Evolutionary conservation across 37 sponge, comb jelly and placozoan species (phyloP).

Genomic region (Geodia barretti): DNA sequence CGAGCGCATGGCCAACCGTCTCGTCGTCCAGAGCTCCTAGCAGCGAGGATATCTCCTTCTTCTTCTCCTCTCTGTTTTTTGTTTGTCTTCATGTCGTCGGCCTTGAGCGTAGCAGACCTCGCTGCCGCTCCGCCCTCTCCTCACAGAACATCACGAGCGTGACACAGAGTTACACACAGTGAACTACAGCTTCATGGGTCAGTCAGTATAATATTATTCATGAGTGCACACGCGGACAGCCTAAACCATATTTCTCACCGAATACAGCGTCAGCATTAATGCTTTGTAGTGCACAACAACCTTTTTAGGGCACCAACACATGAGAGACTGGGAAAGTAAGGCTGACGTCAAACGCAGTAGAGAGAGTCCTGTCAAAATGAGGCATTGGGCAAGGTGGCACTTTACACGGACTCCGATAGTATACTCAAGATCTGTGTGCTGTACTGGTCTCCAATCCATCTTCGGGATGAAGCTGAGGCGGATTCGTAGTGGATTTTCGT

Average conservation of each 20-base stretch:
- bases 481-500: conserved; percentile 78
- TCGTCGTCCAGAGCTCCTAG: conserved; percentile 86
- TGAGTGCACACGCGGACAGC: no score
- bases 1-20: conserved; percentile 75
- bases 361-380: no score
- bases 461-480: conserved; percentile 92
- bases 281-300: background rate
- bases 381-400: background rate
- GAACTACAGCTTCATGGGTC: background rate
- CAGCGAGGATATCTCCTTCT: conserved; percentile 79
- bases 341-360: no score
- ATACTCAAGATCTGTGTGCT: no score
- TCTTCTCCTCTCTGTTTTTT: conserved; percentile 92
- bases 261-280: no score
- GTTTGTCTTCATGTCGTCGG: conserved; percentile 75
- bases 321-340: no score
- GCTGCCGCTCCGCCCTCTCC: conserved; percentile 98
- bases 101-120: conserved; percentile 90
- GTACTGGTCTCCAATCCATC: conserved; percentile 83
- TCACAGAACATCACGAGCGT: conserved; percentile 88
- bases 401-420: conserved; percentile 90
- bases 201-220: no score
- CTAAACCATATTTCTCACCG: no score
- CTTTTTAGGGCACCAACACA: background rate
- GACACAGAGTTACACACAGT: background rate